phyloP scores from a whole-genome alignment of 2,113 vertebrate species.

The Antechinus flavipes region DNA sequence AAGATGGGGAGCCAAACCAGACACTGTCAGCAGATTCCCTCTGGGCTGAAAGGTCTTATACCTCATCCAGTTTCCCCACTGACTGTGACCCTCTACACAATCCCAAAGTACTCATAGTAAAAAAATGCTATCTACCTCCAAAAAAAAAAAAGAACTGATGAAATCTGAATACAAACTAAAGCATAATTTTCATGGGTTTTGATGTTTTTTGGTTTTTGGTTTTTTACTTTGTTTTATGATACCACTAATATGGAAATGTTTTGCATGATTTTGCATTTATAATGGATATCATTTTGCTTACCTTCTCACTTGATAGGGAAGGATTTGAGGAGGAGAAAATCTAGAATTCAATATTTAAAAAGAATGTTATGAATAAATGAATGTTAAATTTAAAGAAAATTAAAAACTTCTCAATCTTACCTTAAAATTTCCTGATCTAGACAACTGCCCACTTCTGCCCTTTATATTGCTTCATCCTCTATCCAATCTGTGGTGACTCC shows the following conservation, averaged over 20 bases:
- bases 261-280: not conserved
- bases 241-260: not conserved
- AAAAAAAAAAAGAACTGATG: not conserved
- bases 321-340: not conserved
- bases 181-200: not conserved
- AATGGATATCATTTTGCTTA: not conserved
- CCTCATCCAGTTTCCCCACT: too few species aligned
- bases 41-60: too few species aligned
- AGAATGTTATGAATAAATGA: not conserved
- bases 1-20: too few species aligned
- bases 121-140: not conserved
- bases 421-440: not conserved
- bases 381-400: not conserved
- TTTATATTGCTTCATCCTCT: not conserved
- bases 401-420: not conserved
- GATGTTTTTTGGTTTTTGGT: not conserved
- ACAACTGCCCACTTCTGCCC: not conserved
- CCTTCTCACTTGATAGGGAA: not conserved
- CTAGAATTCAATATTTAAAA: not conserved
- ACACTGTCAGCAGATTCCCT: too few species aligned
- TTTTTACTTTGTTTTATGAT: not conserved
- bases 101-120: not conserved
- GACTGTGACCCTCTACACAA: not conserved
- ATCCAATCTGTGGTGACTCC: too few species aligned
- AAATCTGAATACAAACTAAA: not conserved